Base-by-base conservation (phyloP, 2,797 vertebrate species). In the Myotis daubentonii region DNA sequence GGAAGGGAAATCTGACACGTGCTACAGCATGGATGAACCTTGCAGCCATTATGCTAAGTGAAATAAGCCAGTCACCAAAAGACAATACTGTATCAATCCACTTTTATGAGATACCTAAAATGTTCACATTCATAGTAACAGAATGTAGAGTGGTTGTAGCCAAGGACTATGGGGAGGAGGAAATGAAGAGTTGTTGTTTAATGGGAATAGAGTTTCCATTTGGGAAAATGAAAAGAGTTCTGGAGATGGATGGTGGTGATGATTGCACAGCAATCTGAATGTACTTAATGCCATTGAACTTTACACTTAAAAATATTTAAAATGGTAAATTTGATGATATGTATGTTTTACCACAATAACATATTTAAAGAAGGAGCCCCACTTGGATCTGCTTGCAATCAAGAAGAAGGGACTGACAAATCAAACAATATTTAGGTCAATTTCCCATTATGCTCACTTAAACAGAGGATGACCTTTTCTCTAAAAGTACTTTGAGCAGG, bases 381-480 rank as follows among this genome's bases (percentile, higher is more conserved):
- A 62, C 36, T 74, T 90, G 44, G 6, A 44, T 38, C 36, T 33
- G 44, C 72, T 84, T 88, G 5, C 16, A 85, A 66, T 74, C 49
- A 94, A 74, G 70, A 93, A 93, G 74, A 84, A 95, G 75, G 13
- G 91, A 36, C 49, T 92, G n/a, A 15, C 70, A 94, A 97, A 70
- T 47, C 41, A 94, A 71, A 78, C 96, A 71, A 10, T 68, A 91
- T 94, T 60, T 92, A 90, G 85, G 78, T 89, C 83, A 97, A 92
- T 87, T 89, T 62, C 15, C 33, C 8, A 36, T 25, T 79, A 36
- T 38, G 78, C 30, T 78, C 6, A 71, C 84, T 89, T 82, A 79
- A 81, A 19, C 36, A 79, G 80, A 82, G 88, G 41, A 87, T n/a
- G 65, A 84, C 1, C 53, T 85, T 74, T 74, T 80, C 81, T 76